Evolutionary conservation across 2,797 vertebrate genomes (phyloP).

Genomic region (Chaetodon trifasciatus): DNA sequence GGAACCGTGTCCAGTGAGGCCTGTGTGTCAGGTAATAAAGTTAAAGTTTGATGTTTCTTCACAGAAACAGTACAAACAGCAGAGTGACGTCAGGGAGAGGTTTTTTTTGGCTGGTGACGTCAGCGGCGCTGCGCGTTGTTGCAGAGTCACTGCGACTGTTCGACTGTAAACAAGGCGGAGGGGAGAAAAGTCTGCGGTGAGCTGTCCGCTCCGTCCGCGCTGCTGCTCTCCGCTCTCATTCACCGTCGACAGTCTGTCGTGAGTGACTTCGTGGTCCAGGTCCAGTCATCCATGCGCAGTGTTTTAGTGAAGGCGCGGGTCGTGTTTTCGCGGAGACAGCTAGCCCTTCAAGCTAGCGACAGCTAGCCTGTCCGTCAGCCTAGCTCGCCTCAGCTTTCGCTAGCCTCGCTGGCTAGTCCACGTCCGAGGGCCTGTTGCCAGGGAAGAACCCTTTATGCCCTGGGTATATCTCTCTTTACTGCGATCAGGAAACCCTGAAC

Average conservation of each 20-base stretch:
- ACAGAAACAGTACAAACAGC: not conserved
- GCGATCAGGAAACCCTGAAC: conserved; percentile 70
- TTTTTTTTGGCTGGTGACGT: conserved; percentile 64
- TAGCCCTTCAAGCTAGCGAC: conserved; percentile 15
- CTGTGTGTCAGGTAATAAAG: not conserved
- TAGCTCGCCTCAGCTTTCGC: conserved; percentile 34
- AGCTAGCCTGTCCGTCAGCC: conserved; percentile 22
- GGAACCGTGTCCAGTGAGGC: no score
- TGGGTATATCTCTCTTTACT: conserved; percentile 24
- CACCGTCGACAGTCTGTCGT: not conserved
- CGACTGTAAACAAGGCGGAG: conserved; percentile 83
- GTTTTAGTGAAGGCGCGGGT: not conserved
- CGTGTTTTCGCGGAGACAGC: conserved; percentile 39
- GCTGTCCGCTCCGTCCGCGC: no score
- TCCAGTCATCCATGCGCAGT: not conserved
- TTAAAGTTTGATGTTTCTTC: no score
- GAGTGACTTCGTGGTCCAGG: rapidly evolving
- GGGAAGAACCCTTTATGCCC: conserved; percentile 65
- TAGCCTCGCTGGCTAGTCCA: conserved; percentile 60
- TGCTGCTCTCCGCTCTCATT: rapidly evolving
- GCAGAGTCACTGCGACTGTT: conserved; percentile 84
- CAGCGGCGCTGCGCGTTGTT: conserved; percentile 72
- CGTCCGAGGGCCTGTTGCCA: conserved; percentile 28
- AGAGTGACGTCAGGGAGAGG: no score
- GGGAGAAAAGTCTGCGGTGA: conserved; percentile 44